These are phyloP conservation scores for Brotula barbata DNA, from an alignment of 2,797 vertebrate species.

Conservation along the genomic window DNA sequence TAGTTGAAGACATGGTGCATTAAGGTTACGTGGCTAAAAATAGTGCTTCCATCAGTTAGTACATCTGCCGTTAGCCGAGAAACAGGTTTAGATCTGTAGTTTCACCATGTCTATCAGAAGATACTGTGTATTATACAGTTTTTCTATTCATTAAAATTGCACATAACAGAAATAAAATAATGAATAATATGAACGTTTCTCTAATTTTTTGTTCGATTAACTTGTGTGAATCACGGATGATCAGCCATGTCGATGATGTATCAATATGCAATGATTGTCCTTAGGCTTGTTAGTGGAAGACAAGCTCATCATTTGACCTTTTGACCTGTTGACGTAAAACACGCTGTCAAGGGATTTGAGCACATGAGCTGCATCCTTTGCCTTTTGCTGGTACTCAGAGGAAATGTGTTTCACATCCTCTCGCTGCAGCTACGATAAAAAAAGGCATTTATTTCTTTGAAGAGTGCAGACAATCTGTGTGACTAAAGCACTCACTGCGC, in stretches of 20 bases:
- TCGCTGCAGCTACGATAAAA: conserved; percentile 53
- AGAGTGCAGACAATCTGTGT: conserved; percentile 77
- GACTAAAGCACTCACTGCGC: conserved; percentile 82
- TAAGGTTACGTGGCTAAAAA: conserved; percentile 75
- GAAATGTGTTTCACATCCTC: conserved; percentile 68
- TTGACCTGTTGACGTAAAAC: conserved; percentile 60
- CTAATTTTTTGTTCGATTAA: neutral
- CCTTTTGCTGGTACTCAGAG: conserved; percentile 54
- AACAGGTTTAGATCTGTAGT: conserved; percentile 44
- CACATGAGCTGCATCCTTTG: conserved; percentile 62
- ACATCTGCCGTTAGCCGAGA: conserved; percentile 55
- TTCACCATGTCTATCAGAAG: conserved; percentile 42
- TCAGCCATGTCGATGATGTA: conserved; percentile 10
- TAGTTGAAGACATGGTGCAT: conserved; percentile 68
- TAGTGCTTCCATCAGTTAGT: conserved; percentile 66
- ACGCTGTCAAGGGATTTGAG: conserved; percentile 47
- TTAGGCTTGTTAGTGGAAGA: conserved; percentile 34
- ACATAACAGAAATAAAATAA: neutral
- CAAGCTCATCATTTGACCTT: conserved; percentile 58
- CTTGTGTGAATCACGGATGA: neutral
- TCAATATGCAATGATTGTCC: conserved; percentile 39
- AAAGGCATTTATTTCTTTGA: conserved; percentile 79
- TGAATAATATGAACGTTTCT: neutral
- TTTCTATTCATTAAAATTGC: conserved; percentile 5
- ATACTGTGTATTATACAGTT: conserved; percentile 8